These are phyloP conservation scores for Cerastis rubricosa DNA, from an alignment of 2,888 invertebrate genomes.

Conservation along the genomic window DNA sequence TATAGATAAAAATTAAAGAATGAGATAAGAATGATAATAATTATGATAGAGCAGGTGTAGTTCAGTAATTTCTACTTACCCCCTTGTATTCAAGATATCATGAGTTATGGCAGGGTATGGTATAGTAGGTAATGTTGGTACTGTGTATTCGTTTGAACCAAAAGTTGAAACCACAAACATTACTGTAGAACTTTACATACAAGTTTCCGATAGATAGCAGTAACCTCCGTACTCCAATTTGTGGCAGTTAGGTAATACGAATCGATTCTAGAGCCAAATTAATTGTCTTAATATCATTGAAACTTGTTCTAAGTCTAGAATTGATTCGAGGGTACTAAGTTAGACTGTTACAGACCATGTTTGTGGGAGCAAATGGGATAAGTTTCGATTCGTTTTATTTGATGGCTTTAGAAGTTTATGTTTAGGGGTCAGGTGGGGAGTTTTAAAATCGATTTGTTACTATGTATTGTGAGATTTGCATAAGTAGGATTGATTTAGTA, in stretches of 20 bases:
- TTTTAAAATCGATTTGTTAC: conserved; percentile 30
- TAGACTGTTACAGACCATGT: conserved; percentile 54
- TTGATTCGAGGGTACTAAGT: conserved; percentile 64
- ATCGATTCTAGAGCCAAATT: conserved; percentile 75
- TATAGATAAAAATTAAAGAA: no score
- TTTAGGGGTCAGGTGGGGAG: conserved; percentile 2
- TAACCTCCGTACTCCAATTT: conserved; percentile 69
- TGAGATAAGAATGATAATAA: no score
- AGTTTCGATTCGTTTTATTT: conserved; percentile 55
- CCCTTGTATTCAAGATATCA: not conserved
- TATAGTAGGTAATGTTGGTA: not conserved
- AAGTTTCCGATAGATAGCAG: conserved; percentile 61
- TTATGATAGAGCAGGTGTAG: not conserved
- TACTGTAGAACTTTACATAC: not conserved
- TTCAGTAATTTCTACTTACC: not conserved
- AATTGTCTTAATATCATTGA: conserved; percentile 73
- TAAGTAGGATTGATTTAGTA: not conserved
- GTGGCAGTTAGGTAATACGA: conserved; percentile 73
- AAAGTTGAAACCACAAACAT: conserved; percentile 16
- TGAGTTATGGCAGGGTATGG: not conserved
- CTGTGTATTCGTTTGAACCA: not conserved
- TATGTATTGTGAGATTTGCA: not conserved
- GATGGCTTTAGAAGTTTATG: conserved; percentile 50
- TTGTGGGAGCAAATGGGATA: conserved; percentile 59
- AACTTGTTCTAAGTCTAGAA: conserved; percentile 72